These are phyloP conservation scores for Saguinus midas DNA, from an alignment of 2,113 vertebrate genomes.

Conservation along the genomic window DNA sequence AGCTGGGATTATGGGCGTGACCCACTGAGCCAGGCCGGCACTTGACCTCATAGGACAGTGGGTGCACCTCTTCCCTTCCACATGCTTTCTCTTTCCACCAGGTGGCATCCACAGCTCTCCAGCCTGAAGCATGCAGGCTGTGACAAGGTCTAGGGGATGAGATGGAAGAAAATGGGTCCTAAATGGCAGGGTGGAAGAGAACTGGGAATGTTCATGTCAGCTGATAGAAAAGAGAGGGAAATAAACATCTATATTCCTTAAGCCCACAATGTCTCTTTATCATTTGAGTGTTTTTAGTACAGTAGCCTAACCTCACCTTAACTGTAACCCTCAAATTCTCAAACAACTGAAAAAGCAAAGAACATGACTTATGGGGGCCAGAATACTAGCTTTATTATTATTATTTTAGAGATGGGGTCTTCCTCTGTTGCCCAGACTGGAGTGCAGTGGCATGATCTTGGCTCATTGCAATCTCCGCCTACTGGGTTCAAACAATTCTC, in stretches of 20 bases:
- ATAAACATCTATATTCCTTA: not conserved
- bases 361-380: not conserved
- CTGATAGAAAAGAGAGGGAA: not conserved
- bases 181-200: not conserved
- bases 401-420: not conserved
- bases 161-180: not conserved
- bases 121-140: not conserved
- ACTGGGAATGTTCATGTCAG: not conserved
- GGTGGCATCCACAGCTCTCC: not conserved
- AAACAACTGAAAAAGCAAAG: not conserved
- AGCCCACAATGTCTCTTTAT: not conserved
- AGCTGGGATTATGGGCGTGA: too few relatives aligned
- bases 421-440: not conserved
- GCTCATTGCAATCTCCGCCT: fast-evolving
- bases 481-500: not conserved
- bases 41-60: not conserved
- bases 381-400: not conserved
- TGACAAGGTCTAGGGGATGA: not conserved
- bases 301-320: not conserved
- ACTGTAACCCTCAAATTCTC: not conserved
- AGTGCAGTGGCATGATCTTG: not conserved
- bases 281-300: not conserved
- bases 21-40: not conserved
- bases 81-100: not conserved
- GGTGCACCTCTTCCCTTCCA: not conserved